Percentiles rank a stretch among this genome's conserved stretches.
Conservation (phyloP, 2,888 invertebrate species). For the Cepaea hortensis region DNA sequence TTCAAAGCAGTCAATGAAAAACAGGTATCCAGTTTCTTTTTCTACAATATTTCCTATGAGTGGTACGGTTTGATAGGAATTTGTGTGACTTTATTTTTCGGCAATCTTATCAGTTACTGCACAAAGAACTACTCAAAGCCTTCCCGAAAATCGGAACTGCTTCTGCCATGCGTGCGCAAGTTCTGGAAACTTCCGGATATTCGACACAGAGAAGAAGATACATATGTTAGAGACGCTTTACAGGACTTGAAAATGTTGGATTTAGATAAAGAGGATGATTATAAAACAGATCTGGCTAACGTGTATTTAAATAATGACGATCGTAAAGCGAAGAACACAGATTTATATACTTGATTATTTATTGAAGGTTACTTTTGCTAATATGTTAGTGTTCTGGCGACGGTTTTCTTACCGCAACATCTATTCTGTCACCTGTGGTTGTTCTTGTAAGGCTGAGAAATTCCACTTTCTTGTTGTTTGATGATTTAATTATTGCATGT, state of each 20-base stretch:
- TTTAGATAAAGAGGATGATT: neutral
- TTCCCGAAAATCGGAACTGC: neutral
- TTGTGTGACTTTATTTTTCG: slow-evolving; percentile 18
- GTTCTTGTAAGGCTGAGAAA: too few species aligned
- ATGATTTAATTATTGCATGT: too few species aligned
- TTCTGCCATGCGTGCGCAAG: neutral
- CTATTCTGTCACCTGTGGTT: too few species aligned
- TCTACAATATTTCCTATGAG: slow-evolving; percentile 50
- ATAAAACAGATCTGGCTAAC: neutral
- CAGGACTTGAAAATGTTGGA: neutral
- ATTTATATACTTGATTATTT: neutral
- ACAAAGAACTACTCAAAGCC: neutral
- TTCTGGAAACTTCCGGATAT: neutral
- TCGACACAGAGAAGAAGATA: neutral
- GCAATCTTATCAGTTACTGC: slow-evolving; percentile 40
- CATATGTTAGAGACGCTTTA: neutral
- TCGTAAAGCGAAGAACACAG: neutral
- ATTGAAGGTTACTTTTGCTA: too few species aligned
- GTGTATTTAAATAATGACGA: neutral
- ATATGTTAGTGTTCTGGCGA: too few species aligned
- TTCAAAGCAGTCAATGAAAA: neutral
- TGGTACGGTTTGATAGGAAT: slow-evolving; percentile 48
- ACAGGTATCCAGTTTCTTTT: slow-evolving; percentile 2
- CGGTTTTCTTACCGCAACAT: too few species aligned
- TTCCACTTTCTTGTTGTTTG: too few species aligned